Base-by-base conservation (phyloP, 2,113 vertebrate genomes). In the Halcyon senegalensis region DNA sequence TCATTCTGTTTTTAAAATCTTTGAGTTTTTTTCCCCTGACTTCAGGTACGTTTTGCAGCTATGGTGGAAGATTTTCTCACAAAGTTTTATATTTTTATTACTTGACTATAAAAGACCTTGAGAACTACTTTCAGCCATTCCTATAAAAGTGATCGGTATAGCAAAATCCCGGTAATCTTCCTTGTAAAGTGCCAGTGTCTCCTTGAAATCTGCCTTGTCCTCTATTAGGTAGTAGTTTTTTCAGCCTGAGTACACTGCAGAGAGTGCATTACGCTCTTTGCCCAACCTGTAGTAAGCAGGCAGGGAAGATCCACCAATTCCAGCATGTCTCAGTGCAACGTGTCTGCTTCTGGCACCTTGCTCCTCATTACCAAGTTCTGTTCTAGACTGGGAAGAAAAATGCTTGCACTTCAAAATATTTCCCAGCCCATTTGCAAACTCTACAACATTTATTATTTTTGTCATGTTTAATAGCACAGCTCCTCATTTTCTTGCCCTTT, bases 371-470 rank as follows among this genome's bases (percentile, higher is more conserved):
- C 14, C 18, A 84, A 75, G 41, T 35, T 81, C 69, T 81, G 60
- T 87, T 97, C 67, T 94, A 83, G 64, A 86, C 39, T 35, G 37
- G 39, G 31, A 81, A 92, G 86, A 94, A 95, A 95, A 93, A 93
- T 72, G 76, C 88, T 93, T 92, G 92, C 88, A 16, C 88, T 90
- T 94, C 76, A 87, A 83, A 96, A 87, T 87, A 63, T 77, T 81
- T 67, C 76, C 35, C 48, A 81, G 35, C 35, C 76, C 94, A 87
- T 95, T 94, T 92, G 84, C 69, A 92, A 89, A 64, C 8, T 73
- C 77, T 82, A 58, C 66, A 84, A 55, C 88, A 69, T 96, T 92
- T 93, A 87, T 78, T 95, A 81, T 95, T 96, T 95, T 96, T 80
- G 82, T 92, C 70, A 78, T 96, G 73, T 89, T 95, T 93, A 95